Base-by-base conservation (phyloP, 2,797 vertebrate genomes). In the Chelonia mydas region DNA sequence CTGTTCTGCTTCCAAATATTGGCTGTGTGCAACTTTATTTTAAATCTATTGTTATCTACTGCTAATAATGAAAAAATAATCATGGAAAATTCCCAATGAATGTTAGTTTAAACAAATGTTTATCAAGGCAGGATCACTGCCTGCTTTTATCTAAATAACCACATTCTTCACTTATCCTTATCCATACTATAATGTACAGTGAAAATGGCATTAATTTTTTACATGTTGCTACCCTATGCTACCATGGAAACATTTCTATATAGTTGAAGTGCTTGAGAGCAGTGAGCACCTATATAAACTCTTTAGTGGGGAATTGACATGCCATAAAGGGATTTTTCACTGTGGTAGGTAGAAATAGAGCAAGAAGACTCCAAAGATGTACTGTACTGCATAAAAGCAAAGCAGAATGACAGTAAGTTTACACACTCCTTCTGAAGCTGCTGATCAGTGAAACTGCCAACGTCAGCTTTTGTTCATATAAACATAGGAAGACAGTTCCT, bases 401-500 rank as follows among this genome's bases (percentile, higher is more conserved):
- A 96, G 88, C 16, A 92, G 94, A 95, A 54, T 15, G 94, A 89
- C 90, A 88, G 93, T 19, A 93, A 92, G 84, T 95, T 97, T 93
- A 96, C 88, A 95, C 55, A 93, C 87, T 95, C 53, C 68, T 78
- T 89, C 23, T 88, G 92, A 96, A 97, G 95, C 93, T 95, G 96
- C 92, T 93, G 94, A 97, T 79, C 94, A 96, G 95, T 80, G 81
- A 72, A 96, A 84, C 92, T 90, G 94, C 97, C 96, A 96, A 94
- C 92, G 90, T 88, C 95, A 53, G 89, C 84, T 94, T 96, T 94
- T 95, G 97, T 94, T 96, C 96, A 78, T 81, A 84, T 93, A 96
- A 97, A 97, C 94, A 97, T 85, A 95, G 91, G 81, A 91, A 90
- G 91, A 94, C 93, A 93, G 83, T 95, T 97, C 92, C 92, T 95